A percentile compares a stretch with the other conserved stretches of the same genome.
phyloP scores from a whole-genome alignment of 2,888 invertebrate genomes.

The Machimus rusticus region DNA sequence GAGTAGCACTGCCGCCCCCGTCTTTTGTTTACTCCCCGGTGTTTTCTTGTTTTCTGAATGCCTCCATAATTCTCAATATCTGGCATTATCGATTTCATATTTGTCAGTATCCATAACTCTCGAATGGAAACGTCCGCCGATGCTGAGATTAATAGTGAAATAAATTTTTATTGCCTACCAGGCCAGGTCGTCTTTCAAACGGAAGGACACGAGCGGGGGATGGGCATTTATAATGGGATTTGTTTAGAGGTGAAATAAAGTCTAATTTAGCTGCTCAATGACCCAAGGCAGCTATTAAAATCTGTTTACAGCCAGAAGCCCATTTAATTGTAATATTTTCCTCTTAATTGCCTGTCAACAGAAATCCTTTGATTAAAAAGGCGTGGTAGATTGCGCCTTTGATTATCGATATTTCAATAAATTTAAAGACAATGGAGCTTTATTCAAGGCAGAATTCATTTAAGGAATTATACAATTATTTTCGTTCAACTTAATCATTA shows the following conservation, averaged over 20 bases:
- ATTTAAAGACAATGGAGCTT: background rate
- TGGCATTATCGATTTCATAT: background rate
- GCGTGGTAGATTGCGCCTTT: background rate
- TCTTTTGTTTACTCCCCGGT: background rate
- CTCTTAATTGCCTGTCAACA: background rate
- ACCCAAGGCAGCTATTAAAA: background rate
- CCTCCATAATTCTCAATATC: background rate
- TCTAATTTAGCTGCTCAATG: background rate
- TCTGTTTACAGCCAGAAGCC: background rate
- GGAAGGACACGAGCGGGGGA: background rate
- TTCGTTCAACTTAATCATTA: background rate
- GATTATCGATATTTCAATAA: background rate
- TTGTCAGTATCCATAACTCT: background rate
- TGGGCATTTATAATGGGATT: background rate
- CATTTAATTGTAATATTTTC: background rate
- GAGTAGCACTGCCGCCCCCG: slow-evolving; percentile 25
- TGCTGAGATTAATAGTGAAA: background rate
- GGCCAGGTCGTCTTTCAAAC: background rate
- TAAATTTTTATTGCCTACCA: background rate
- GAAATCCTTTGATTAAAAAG: background rate
- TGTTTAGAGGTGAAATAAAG: background rate
- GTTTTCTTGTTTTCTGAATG: background rate
- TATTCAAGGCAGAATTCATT: background rate
- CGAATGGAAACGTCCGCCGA: background rate
- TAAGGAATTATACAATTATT: background rate